Percentiles rank a stretch among this genome's conserved stretches.
Evolutionary conservation across 2,113 vertebrate species (phyloP).

Genomic region (Naja naja): DNA sequence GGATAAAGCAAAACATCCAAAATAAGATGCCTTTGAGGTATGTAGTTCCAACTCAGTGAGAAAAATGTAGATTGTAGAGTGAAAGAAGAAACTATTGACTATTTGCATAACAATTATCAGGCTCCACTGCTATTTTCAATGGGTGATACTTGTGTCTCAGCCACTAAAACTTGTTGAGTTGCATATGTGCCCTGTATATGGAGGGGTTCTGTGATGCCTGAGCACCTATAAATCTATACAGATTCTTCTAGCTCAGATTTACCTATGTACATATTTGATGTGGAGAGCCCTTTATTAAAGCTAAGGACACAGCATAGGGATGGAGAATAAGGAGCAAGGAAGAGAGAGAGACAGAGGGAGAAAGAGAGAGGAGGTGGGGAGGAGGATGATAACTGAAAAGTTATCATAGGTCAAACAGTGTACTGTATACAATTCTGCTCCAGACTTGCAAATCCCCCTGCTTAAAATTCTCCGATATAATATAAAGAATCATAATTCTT

Average conservation of each 20-base stretch:
- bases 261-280: neutral
- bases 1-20: neutral
- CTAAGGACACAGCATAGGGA: neutral
- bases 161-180: neutral
- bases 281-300: neutral
- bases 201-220: too few relatives aligned
- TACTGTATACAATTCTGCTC: neutral
- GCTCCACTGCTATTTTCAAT: neutral
- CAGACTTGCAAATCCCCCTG: too few relatives aligned
- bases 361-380: too few relatives aligned
- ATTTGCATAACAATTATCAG: neutral
- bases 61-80: neutral
- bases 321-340: neutral
- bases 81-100: neutral
- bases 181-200: too few relatives aligned
- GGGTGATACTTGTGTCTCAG: neutral
- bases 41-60: neutral
- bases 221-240: neutral
- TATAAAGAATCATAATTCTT: neutral
- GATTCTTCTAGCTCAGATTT: neutral
- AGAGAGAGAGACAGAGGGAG: neutral
- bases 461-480: neutral
- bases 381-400: neutral
- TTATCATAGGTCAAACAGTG: neutral
- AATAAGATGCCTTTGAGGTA: neutral